Evolutionary conservation across 2,888 invertebrate genomes (phyloP).

Genomic region (Patella pellucida): DNA sequence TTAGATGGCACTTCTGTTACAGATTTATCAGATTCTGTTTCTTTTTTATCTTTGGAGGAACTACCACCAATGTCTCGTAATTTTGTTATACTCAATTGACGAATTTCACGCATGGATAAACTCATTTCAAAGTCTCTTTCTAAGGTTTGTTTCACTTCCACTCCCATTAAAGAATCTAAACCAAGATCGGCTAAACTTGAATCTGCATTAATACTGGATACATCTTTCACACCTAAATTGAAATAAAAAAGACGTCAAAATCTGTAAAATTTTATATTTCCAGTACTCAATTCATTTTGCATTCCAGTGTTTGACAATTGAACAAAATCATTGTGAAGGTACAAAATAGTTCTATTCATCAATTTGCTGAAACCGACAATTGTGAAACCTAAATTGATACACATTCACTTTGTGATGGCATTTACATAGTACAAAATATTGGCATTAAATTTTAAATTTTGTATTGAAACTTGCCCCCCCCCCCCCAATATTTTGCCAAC

Average conservation of each 20-base stretch:
- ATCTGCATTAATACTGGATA: conserved; percentile 81
- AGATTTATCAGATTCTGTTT: conserved; percentile 7
- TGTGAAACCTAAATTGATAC: too few relatives aligned
- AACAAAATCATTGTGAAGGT: too few relatives aligned
- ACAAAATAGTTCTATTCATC: too few relatives aligned
- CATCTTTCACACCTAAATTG: conserved; percentile 85
- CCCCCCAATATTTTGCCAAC: too few relatives aligned
- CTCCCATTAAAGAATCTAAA: conserved; percentile 98
- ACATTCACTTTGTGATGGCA: too few relatives aligned
- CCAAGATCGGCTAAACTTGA: conserved; percentile 93
- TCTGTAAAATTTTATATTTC: too few relatives aligned
- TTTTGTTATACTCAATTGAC: conserved; percentile 72
- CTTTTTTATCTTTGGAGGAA: conserved; percentile 12
- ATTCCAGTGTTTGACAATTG: too few relatives aligned
- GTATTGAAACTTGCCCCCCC: too few relatives aligned
- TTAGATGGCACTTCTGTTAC: background rate
- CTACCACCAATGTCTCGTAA: conserved; percentile 39
- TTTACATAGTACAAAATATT: too few relatives aligned
- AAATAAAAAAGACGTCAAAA: background rate
- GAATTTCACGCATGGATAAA: conserved; percentile 91
- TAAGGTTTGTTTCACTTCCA: conserved; percentile 96
- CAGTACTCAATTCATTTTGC: too few relatives aligned
- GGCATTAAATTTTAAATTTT: too few relatives aligned
- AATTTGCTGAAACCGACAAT: too few relatives aligned
- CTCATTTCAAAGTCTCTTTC: conserved; percentile 93